phyloP scores from a whole-genome alignment of 2,797 vertebrate species.

The Esox lucius region DNA sequence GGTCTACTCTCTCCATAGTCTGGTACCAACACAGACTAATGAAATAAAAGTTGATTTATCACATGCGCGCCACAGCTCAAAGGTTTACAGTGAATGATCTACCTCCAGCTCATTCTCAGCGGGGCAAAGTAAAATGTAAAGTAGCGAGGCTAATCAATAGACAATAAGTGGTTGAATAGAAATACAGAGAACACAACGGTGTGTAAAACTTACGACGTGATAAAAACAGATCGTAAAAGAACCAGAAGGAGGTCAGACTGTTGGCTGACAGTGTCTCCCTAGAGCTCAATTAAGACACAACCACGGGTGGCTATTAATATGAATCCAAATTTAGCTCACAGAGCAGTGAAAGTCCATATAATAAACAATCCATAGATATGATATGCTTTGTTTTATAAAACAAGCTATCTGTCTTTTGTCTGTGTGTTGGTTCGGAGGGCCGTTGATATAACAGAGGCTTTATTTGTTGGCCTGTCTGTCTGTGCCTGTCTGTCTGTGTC shows the following conservation, averaged over 20 bases:
- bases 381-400: not conserved
- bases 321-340: not conserved
- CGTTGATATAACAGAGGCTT: not conserved
- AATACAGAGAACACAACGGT: not conserved
- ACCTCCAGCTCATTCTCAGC: not conserved
- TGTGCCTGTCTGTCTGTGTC: not conserved
- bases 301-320: not conserved
- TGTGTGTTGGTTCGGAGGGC: not conserved
- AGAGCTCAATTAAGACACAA: constrained; percentile 26
- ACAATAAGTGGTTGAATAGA: not conserved
- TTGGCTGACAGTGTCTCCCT: not conserved
- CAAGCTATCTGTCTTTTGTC: not conserved
- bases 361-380: not conserved
- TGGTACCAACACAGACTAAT: constrained; percentile 3
- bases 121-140: not conserved
- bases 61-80: no score
- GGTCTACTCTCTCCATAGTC: not conserved
- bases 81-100: no score
- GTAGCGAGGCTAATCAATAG: not conserved
- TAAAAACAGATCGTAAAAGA: not conserved
- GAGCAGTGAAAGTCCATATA: not conserved
- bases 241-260: constrained; percentile 16
- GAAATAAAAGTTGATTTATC: no score
- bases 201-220: not conserved
- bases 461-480: no score